These are phyloP conservation scores for Prunella himalayana DNA, from an alignment of 2,113 vertebrate genomes.

Conservation along the genomic window DNA sequence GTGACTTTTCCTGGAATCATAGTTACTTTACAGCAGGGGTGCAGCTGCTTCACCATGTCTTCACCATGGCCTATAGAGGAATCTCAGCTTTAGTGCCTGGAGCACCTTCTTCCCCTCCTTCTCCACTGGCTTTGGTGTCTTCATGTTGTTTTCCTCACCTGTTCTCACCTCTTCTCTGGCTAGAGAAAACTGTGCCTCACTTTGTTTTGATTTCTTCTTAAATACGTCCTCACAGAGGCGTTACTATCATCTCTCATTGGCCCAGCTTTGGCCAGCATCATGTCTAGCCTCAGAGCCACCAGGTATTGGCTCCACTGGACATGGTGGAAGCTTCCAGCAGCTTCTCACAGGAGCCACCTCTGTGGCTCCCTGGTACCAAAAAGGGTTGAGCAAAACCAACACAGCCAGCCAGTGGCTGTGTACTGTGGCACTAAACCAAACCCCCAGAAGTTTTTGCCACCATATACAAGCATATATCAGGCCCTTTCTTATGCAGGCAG, in stretches of 20 bases:
- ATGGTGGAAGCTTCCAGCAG: neutral
- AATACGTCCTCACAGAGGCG: neutral
- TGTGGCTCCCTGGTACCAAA: neutral
- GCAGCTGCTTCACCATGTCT: neutral
- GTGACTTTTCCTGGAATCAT: neutral
- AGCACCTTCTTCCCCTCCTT: neutral
- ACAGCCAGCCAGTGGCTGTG: neutral
- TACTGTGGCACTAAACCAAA: neutral
- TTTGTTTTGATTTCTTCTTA: neutral
- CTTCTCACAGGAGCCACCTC: neutral
- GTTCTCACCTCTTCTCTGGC: neutral
- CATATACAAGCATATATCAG: neutral
- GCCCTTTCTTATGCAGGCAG: neutral
- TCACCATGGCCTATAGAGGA: neutral
- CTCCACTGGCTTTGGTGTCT: neutral
- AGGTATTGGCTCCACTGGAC: neutral
- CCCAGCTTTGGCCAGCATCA: neutral
- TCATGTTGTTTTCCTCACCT: neutral
- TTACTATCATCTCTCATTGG: neutral
- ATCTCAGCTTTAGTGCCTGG: rapidly evolving
- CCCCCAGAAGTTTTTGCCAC: neutral
- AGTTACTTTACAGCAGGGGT: neutral
- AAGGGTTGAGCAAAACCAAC: neutral
- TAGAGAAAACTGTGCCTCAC: neutral
- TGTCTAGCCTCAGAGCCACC: neutral